phyloP scores from a whole-genome alignment of 2,888 invertebrate genomes.

The Ceramica pisi region DNA sequence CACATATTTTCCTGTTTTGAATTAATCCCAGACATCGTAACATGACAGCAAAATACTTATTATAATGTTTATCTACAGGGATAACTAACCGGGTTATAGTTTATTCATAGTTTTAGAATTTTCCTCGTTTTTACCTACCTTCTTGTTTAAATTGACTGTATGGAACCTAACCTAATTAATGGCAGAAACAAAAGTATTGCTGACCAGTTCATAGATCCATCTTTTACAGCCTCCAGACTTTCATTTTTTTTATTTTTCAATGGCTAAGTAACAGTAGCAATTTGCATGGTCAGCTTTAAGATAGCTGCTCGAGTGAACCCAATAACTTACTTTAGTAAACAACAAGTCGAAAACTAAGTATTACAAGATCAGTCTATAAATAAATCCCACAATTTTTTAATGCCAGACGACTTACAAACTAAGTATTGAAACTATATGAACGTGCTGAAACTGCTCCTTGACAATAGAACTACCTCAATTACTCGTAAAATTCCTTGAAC shows the following conservation, averaged over 20 bases:
- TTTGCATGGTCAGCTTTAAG: neutral
- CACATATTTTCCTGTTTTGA: constrained; percentile 26
- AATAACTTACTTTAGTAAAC: neutral
- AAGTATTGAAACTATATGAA: neutral
- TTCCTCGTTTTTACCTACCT: neutral
- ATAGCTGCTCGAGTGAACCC: neutral
- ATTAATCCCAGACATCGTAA: neutral
- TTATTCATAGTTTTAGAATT: too few species aligned
- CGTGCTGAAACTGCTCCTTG: neutral
- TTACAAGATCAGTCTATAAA: neutral
- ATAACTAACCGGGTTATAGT: neutral
- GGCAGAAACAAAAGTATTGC: too few species aligned
- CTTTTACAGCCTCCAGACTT: too few species aligned
- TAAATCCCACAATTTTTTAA: neutral
- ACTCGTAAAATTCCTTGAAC: constrained; percentile 21
- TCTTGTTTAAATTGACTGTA: neutral
- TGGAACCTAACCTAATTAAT: too few species aligned
- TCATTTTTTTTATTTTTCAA: too few species aligned
- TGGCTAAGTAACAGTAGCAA: neutral
- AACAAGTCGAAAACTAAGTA: neutral
- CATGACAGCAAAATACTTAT: neutral
- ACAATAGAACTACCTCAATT: neutral
- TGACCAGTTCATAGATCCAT: too few species aligned
- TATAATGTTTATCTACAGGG: neutral
- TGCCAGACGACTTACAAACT: constrained; percentile 4